Evolutionary conservation across 2,888 invertebrate genomes (phyloP).

Genomic region (Actias luna): DNA sequence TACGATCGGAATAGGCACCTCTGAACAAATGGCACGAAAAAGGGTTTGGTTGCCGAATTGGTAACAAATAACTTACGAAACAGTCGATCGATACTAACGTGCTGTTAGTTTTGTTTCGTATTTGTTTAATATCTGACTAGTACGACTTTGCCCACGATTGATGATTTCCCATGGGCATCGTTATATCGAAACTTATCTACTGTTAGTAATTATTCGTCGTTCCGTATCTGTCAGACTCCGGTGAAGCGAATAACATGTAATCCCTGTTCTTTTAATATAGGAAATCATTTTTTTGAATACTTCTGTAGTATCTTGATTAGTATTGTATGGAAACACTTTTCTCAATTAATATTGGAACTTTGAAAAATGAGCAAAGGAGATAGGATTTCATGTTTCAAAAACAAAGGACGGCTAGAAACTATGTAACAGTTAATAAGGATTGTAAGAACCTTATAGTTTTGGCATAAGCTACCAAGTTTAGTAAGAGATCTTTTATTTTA

Average conservation of each 20-base stretch:
- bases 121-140: not conserved
- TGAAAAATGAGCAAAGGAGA: too few relatives aligned
- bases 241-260: not conserved
- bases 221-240: not conserved
- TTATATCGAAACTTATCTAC: not conserved
- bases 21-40: conserved; percentile 72
- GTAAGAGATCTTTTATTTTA: too few relatives aligned
- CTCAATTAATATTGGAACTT: too few relatives aligned
- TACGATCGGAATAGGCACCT: conserved; percentile 58
- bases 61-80: conserved; percentile 69
- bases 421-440: too few relatives aligned
- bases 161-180: conserved; percentile 1
- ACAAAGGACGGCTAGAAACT: too few relatives aligned
- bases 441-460: too few relatives aligned
- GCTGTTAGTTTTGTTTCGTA: conserved; percentile 7
- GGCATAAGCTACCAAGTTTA: too few relatives aligned
- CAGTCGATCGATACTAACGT: conserved; percentile 35
- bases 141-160: not conserved
- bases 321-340: too few relatives aligned
- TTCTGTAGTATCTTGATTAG: too few relatives aligned
- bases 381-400: too few relatives aligned
- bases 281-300: too few relatives aligned
- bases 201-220: not conserved
- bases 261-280: too few relatives aligned
- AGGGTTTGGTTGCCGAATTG: conserved; percentile 61